Conservation (phyloP, 2,888 invertebrate genomes). For the Phaedon cochleariae region DNA sequence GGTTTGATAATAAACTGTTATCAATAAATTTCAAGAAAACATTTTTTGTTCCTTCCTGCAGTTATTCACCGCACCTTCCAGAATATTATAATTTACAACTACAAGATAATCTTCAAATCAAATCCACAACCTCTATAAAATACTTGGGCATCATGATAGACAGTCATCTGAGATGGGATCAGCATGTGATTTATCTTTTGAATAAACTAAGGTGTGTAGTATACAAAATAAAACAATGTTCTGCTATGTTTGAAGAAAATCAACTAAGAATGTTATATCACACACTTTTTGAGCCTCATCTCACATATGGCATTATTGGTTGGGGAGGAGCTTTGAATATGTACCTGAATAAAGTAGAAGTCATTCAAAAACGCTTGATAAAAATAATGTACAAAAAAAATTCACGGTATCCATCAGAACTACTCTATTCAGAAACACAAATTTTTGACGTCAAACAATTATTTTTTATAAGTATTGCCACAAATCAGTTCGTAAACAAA, state of each 20-base stretch:
- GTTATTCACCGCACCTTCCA: not conserved
- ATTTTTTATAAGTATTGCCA: not conserved
- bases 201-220: not conserved
- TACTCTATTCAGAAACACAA: not conserved
- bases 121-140: not conserved
- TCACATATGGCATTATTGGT: not conserved
- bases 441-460: not conserved
- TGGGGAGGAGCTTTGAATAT: not conserved
- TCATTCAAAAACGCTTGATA: not conserved
- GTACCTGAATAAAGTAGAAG: not conserved
- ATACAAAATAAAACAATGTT: not conserved
- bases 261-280: no score
- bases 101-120: not conserved
- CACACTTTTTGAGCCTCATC: not conserved
- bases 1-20: not conserved
- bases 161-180: not conserved
- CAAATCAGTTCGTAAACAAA: not conserved
- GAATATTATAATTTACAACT: not conserved
- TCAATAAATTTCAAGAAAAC: not conserved
- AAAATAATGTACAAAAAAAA: not conserved
- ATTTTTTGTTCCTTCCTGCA: not conserved
- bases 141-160: constrained; percentile 1
- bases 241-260: not conserved
- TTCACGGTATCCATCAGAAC: not conserved
- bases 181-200: not conserved